These are phyloP conservation scores for Erpornis zantholeuca DNA, from an alignment of 2,113 vertebrate species.

Conservation along the genomic window DNA sequence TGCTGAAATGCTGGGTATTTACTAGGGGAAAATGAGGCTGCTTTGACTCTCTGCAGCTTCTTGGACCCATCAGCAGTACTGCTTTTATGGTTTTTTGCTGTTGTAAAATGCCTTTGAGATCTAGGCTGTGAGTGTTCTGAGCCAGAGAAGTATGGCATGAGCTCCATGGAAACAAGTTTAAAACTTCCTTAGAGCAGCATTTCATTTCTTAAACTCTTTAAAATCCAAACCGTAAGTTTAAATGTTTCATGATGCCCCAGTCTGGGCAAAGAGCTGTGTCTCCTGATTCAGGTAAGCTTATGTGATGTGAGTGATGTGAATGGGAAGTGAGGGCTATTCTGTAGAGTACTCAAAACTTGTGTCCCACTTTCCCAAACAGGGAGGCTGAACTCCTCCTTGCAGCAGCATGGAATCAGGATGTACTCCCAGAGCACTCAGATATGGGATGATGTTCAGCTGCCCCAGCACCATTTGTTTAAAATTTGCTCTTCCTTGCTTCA, in stretches of 20 bases:
- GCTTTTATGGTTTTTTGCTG: neutral
- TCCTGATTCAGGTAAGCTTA: neutral
- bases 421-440: neutral
- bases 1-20: neutral
- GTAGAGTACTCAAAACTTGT: neutral
- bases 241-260: neutral
- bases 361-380: neutral
- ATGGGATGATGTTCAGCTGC: neutral
- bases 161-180: neutral
- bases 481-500: neutral
- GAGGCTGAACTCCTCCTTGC: neutral
- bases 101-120: neutral
- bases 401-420: rapidly evolving
- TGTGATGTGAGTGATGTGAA: neutral
- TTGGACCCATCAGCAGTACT: neutral
- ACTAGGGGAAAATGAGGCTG: neutral
- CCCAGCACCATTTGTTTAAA: no score
- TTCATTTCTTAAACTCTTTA: neutral
- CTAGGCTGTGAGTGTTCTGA: neutral
- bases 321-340: neutral
- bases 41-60: neutral
- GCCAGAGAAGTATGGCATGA: neutral
- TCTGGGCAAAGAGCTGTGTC: neutral
- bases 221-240: neutral
- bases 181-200: neutral